Conservation (phyloP, 2,113 vertebrate species). For the Fukomys damarensis region DNA sequence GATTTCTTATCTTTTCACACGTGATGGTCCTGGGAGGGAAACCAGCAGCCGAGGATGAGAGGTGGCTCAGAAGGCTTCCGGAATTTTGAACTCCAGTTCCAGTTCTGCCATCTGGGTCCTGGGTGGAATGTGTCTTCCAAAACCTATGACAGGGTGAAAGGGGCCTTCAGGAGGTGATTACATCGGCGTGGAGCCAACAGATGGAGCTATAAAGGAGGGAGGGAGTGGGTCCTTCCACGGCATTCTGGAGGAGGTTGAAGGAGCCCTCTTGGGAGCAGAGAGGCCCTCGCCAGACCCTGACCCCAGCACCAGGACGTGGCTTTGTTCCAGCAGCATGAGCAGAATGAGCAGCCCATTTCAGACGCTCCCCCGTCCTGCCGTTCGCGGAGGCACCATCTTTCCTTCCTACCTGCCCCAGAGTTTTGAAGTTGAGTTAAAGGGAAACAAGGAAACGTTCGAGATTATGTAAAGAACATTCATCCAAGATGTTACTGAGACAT, state of each 20-base stretch:
- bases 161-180: neutral
- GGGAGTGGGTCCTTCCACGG: too few species aligned
- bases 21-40: neutral
- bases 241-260: neutral
- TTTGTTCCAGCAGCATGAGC: neutral
- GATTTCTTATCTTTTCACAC: neutral
- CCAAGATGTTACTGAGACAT: neutral
- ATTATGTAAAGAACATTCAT: neutral
- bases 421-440: neutral
- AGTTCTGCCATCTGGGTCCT: accelerated
- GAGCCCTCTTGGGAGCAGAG: neutral
- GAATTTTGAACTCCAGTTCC: too few species aligned
- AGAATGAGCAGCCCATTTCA: neutral
- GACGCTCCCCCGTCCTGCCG: neutral
- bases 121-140: neutral
- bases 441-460: neutral
- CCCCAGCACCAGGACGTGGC: neutral
- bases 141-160: neutral
- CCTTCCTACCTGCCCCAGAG: neutral
- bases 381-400: accelerated
- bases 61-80: accelerated
- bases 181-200: neutral
- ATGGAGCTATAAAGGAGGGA: neutral
- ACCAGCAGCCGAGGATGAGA: accelerated
- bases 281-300: neutral